Percentiles rank a stretch among this genome's conserved stretches.
phyloP scores from a whole-genome alignment of 2,797 vertebrate genomes.

The Pagetopsis macropterus region DNA sequence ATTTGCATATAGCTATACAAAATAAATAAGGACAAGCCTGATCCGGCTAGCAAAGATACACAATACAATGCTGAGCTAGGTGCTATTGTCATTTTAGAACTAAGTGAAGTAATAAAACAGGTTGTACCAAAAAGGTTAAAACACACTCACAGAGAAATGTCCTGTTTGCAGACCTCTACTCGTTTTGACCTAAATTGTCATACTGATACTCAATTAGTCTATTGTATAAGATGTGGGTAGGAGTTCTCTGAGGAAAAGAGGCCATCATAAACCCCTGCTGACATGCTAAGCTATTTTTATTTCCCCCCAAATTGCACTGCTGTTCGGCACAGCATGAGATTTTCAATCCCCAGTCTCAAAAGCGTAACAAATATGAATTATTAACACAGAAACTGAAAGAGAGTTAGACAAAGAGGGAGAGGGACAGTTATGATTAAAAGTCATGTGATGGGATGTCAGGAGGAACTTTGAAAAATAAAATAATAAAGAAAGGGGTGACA shows the following conservation, averaged over 20 bases:
- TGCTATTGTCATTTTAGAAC: not conserved
- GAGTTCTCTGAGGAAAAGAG: conserved; percentile 72
- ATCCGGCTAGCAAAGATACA: not conserved
- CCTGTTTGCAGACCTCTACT: conserved; percentile 16
- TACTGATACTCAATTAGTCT: conserved; percentile 43
- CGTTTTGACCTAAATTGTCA: conserved; percentile 29
- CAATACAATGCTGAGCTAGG: not conserved
- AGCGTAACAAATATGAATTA: conserved; percentile 40
- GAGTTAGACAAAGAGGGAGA: conserved; percentile 8
- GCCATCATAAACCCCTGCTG: conserved; percentile 75
- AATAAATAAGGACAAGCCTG: not conserved
- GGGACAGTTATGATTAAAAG: conserved; percentile 2
- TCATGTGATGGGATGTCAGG: conserved; percentile 13
- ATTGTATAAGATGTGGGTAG: conserved; percentile 58
- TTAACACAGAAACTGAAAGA: conserved; percentile 13
- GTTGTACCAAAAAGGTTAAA: not conserved
- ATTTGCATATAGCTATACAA: not conserved
- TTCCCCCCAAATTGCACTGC: conserved; percentile 59
- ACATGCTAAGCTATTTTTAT: conserved; percentile 77
- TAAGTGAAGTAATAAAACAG: not conserved
- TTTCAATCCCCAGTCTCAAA: conserved; percentile 49
- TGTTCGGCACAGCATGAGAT: conserved; percentile 64
- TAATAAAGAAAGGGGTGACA: not conserved
- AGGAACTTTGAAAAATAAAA: not conserved
- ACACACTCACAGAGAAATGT: conserved; percentile 2